These are phyloP conservation scores for Apodemus agrarius DNA, from an alignment of 2,797 vertebrate species.

Conservation along the genomic window DNA sequence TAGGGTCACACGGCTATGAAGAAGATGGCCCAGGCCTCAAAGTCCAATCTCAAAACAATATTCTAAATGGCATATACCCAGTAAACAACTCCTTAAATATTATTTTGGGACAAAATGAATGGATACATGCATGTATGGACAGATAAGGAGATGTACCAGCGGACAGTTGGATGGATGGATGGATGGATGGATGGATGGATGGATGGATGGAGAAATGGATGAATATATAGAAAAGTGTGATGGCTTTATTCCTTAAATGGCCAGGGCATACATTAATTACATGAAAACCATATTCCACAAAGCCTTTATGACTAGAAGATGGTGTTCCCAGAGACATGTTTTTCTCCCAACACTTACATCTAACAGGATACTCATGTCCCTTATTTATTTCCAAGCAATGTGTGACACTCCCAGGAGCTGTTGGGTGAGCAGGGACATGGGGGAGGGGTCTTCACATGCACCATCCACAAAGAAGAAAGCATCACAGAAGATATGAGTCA, in stretches of 20 bases:
- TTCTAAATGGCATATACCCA: neutral
- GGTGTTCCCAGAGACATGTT: conserved; percentile 47
- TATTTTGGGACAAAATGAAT: neutral
- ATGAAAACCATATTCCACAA: neutral
- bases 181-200: neutral
- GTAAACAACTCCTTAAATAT: neutral
- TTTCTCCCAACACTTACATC: conserved; percentile 49
- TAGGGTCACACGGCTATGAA: neutral
- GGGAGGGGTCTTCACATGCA: neutral
- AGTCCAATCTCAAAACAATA: neutral
- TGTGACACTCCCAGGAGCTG: conserved; percentile 31
- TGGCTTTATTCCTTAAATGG: neutral
- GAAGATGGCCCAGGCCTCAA: neutral
- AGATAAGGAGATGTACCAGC: neutral
- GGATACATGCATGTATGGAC: neutral
- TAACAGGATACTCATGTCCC: conserved; percentile 44
- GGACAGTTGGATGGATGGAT: neutral
- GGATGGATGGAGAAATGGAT: neutral
- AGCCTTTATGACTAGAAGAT: neutral
- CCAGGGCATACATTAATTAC: neutral
- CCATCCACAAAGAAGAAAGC: neutral
- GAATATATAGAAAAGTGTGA: neutral
- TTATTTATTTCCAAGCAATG: conserved; percentile 47
- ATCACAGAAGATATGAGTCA: conserved; percentile 62
- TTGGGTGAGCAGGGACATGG: neutral